A percentile compares a stretch with the other conserved stretches of the same genome.
Evolutionary conservation across 2,888 invertebrate genomes (phyloP).

Genomic region (Sympetrum striolatum): DNA sequence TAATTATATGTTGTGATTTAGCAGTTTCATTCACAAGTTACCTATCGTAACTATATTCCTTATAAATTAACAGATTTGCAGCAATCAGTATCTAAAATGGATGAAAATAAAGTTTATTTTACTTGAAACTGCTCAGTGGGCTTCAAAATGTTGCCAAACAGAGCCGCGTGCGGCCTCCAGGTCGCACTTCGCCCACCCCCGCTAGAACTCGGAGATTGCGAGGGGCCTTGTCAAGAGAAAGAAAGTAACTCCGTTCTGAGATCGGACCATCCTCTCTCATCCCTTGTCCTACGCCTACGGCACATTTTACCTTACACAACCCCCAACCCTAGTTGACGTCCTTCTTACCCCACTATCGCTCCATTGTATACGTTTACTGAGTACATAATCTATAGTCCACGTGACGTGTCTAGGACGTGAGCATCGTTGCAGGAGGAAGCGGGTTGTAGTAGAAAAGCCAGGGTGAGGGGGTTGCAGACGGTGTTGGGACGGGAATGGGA

Average conservation of each 20-base stretch:
- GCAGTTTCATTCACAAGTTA: too few relatives aligned
- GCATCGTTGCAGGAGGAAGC: conserved; percentile 1
- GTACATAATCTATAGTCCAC: conserved; percentile 36
- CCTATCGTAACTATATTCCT: too few relatives aligned
- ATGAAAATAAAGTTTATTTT: too few relatives aligned
- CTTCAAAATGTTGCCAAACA: too few relatives aligned
- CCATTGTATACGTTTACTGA: conserved; percentile 34
- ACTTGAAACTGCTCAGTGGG: too few relatives aligned
- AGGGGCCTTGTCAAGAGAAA: neutral
- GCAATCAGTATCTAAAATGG: too few relatives aligned
- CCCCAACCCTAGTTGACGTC: neutral
- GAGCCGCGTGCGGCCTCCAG: too few relatives aligned
- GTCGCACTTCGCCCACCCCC: too few relatives aligned
- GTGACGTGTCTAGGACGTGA: conserved; percentile 43
- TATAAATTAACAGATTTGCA: too few relatives aligned
- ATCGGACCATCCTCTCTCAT: neutral
- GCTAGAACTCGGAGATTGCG: too few relatives aligned
- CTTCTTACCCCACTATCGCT: neutral
- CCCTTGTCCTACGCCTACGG: neutral
- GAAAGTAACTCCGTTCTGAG: neutral
- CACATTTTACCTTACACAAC: neutral
- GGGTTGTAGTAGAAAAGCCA: neutral
- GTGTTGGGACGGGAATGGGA: neutral
- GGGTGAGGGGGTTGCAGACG: neutral
- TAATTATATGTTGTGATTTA: too few relatives aligned